phyloP scores from a whole-genome alignment of 2,888 invertebrate genomes.

The Caenorhabditis sp. region DNA sequence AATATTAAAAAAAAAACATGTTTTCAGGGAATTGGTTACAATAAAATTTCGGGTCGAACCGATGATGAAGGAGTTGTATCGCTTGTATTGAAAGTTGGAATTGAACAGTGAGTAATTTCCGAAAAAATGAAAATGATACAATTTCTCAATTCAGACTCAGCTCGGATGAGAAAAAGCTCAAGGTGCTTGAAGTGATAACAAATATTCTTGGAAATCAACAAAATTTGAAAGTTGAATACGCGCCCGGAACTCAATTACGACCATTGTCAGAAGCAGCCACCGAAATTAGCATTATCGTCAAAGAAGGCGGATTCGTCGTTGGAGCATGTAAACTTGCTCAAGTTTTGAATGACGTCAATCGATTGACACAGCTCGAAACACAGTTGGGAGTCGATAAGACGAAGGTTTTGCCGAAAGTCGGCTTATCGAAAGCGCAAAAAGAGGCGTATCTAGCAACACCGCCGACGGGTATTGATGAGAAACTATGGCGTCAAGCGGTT shows the following conservation, averaged over 20 bases:
- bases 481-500: conserved; percentile 95
- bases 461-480: conserved; percentile 73
- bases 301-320: conserved; percentile 32
- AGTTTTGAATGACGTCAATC: conserved; percentile 25
- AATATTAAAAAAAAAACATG: not conserved
- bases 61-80: conserved; percentile 91
- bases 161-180: conserved; percentile 19
- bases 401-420: conserved; percentile 34
- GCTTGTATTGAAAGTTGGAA: conserved; percentile 82
- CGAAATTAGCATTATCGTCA: conserved; percentile 24
- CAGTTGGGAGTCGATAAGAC: conserved; percentile 43
- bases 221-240: conserved; percentile 80
- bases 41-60: conserved; percentile 83
- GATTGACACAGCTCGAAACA: conserved; percentile 44
- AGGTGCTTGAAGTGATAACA: conserved; percentile 19
- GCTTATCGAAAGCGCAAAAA: conserved; percentile 47
- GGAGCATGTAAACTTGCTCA: conserved; percentile 28
- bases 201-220: conserved; percentile 77
- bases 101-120: conserved; percentile 16
- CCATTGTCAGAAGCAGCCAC: conserved; percentile 14
- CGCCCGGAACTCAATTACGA: conserved; percentile 78
- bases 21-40: conserved; percentile 84
- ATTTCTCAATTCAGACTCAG: conserved; percentile 10
- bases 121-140: conserved; percentile 5
- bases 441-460: conserved; percentile 44